Conservation (phyloP, 1,140 invertebrate species). For the Bombus pascuorum region DNA sequence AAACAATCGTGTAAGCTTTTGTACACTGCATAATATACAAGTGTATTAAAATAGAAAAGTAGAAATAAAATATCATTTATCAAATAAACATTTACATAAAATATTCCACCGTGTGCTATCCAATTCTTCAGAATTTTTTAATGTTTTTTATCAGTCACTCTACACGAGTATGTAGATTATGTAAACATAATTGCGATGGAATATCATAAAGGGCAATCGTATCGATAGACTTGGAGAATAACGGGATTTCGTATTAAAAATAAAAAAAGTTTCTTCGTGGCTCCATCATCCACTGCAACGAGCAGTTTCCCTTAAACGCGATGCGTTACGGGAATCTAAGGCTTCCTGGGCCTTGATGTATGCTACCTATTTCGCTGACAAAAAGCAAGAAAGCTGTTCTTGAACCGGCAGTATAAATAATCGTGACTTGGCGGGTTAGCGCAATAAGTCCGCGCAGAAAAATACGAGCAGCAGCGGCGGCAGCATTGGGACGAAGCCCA, state of each 20-base stretch:
- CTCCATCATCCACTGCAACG: neutral
- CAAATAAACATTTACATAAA: no score
- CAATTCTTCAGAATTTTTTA: no score
- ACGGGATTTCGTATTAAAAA: neutral
- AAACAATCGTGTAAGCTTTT: no score
- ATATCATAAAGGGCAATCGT: no score
- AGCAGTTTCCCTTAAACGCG: neutral
- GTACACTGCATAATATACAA: no score
- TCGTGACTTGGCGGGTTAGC: constrained; percentile 50
- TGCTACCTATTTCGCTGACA: constrained; percentile 46
- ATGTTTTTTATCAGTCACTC: neutral
- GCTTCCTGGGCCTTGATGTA: constrained; percentile 15
- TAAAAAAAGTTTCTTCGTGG: neutral
- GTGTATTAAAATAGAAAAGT: neutral
- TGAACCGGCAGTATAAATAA: constrained; percentile 59
- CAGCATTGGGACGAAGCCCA: constrained; percentile 52
- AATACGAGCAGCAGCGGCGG: constrained; percentile 49
- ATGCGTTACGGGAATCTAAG: neutral
- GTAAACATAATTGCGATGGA: no score
- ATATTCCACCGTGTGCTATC: no score
- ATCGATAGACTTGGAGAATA: no score
- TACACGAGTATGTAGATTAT: no score
- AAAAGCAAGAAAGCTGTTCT: constrained; percentile 51
- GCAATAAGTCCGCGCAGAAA: constrained; percentile 58
- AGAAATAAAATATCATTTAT: neutral